Evolutionary conservation across 2,797 vertebrate genomes (phyloP), one percentile per base, ranked within the genome.

Genomic region (Phoxinus dragarum): DNA sequence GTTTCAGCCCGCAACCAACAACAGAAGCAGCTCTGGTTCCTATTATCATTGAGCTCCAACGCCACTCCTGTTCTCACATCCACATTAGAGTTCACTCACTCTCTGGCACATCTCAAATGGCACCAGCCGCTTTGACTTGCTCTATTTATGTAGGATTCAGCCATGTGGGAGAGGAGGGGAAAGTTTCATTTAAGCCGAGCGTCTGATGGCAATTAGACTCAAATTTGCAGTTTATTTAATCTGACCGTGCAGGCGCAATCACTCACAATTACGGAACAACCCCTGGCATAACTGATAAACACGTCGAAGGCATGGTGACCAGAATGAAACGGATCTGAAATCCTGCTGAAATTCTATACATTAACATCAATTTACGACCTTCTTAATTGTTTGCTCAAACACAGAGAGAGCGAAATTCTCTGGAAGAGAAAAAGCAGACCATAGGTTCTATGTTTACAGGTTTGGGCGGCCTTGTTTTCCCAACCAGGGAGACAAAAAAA

Each of bases 41-140:
- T 87, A 96, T 95, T 95, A 95, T 91, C 90, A 87, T 88, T 80
- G 88, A 93, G 90, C 94, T 94, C 91, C 92, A 93, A 87, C 67
- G 10, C 91, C 84, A 89, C 93, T 88, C 89, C 92, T 91, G 91
- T 90, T 88, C 92, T 94, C 93, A 94, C 93, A 94, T 94, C 93
- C 93, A 95, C 94, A 94, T 95, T 94, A 95, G 94, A 94, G 94
- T 93, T 94, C 93, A 93, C 92, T 92, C 92, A 92, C 93, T 94
- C 92, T 92, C 93, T 91, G 89, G 92, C 91, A 95, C 93, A 94
- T 94, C 93, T 94, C 92, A 94, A 92, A 93, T 93, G 93, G 93
- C 93, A 94, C 89, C 87, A 90, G 92, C 91, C 90, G 90, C 92
- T 93, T 94, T 92, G 93, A 93, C 95, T 94, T 91, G 87, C 92